Evolutionary conservation across 2,888 invertebrate genomes (phyloP).

Genomic region (Microctonus hyperodae): DNA sequence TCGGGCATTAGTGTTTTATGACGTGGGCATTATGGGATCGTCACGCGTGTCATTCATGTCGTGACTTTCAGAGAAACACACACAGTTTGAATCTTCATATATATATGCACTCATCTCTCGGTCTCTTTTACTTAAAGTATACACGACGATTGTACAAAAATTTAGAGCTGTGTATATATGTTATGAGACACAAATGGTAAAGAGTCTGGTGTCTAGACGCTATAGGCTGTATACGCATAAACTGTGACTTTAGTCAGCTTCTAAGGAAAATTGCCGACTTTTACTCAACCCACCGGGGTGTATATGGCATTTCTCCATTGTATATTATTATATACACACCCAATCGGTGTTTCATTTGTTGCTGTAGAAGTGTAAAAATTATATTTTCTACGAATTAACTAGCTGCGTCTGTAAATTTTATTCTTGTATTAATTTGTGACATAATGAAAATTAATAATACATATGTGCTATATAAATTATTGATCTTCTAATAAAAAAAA

Average conservation of each 20-base stretch:
- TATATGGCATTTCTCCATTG: not conserved
- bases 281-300: not conserved
- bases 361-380: not conserved
- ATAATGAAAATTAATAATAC: constrained; percentile 53
- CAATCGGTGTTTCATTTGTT: not conserved
- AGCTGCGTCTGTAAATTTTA: constrained; percentile 8
- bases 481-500: constrained; percentile 31
- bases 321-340: too few relatives aligned
- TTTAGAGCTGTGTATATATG: not conserved
- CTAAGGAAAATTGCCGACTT: not conserved
- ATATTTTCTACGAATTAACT: not conserved
- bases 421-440: constrained; percentile 41
- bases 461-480: constrained; percentile 22
- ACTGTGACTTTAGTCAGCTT: not conserved
- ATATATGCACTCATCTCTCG: constrained; percentile 26
- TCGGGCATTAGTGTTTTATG: constrained; percentile 61
- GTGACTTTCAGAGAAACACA: constrained; percentile 21
- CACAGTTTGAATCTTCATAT: constrained; percentile 19
- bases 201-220: too few relatives aligned
- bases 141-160: not conserved
- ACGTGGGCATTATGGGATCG: constrained; percentile 52
- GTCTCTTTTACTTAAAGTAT: not conserved
- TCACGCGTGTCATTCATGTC: constrained; percentile 55
- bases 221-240: too few relatives aligned
- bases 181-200: constrained; percentile 8